Percentiles rank a stretch among this genome's conserved stretches.
These are phyloP conservation scores for Tribolium madens DNA, from an alignment of 1,140 invertebrate genomes.

Conservation along the genomic window DNA sequence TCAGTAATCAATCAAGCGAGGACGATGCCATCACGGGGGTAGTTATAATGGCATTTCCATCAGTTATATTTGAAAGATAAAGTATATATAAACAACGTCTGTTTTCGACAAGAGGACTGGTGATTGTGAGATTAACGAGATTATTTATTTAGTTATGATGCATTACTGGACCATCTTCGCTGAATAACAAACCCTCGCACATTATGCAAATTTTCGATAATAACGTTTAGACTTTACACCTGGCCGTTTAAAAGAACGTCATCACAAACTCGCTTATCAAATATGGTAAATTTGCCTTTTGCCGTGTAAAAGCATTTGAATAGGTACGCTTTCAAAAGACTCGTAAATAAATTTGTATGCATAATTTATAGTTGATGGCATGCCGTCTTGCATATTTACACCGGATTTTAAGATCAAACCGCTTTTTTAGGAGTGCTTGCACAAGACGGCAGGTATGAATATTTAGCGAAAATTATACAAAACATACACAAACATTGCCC, in stretches of 20 bases:
- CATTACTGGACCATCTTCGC: conserved; percentile 11
- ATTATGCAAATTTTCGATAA: conserved; percentile 5
- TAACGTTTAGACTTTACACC: not conserved
- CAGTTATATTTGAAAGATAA: conserved; percentile 19
- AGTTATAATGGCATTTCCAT: conserved; percentile 17
- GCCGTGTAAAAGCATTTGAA: conserved; percentile 8
- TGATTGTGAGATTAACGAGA: conserved; percentile 13
- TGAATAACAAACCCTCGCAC: not conserved
- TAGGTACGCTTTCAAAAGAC: not conserved
- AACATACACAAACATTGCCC: not conserved
- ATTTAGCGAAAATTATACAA: conserved; percentile 4
- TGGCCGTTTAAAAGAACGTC: not conserved
- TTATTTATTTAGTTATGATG: conserved; percentile 23
- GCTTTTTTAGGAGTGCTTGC: conserved; percentile 1
- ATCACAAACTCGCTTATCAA: not conserved
- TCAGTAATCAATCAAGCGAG: conserved; percentile 22
- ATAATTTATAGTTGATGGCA: conserved; percentile 7
- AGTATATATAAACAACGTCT: conserved; percentile 16
- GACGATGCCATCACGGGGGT: not conserved
- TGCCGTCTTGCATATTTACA: conserved; percentile 20
- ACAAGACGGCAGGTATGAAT: conserved; percentile 19
- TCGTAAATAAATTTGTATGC: conserved; percentile 13
- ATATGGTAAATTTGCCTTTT: conserved; percentile 22
- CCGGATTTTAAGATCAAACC: conserved; percentile 8
- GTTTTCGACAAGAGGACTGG: conserved; percentile 2